Base-by-base conservation (phyloP, 2,113 vertebrate genomes). In the Trichechus manatus region DNA sequence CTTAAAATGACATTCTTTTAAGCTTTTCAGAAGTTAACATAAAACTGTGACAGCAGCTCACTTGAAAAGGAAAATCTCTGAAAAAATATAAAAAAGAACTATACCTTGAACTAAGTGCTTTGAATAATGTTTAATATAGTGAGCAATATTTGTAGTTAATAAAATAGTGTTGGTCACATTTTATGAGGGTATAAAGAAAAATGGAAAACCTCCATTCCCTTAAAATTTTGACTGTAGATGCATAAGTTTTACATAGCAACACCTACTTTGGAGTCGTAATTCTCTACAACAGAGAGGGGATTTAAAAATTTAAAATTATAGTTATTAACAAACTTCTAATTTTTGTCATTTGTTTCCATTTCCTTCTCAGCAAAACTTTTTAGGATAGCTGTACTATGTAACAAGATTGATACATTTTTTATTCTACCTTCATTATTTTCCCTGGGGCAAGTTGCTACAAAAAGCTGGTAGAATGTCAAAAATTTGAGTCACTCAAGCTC, bases 341-440 rank as follows among this genome's bases (percentile, higher is more conserved):
- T 78, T 79, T 68, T 79, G 47, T 17, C n/a, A 86, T 94, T 91
- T 94, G 68, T 59, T 90, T 86, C 9, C 6, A 89, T 68, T 87
- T 96, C 29, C 3, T 84, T 75, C 53, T 91, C 27, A 70, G n/a
- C 68, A 93, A 90, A 85, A 61, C 36, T 81, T 81, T 88, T 79
- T 44, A 39, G 36, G 42, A 89, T 50, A 81, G 19, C 4, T 56
- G 0, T 72, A 33, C 31, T 96, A 80, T 47, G 22, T 53, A 90
- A 64, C 17, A 81, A 74, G 56, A 56, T 42, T 36, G 31, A 59
- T 61, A 47, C 29, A 79, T 81, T 95, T 83, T 72, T 87, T 66
- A 59, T 79, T 63, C 39, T 23, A 29, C 27, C 4, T 72, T 80
- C 11, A 81, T 66, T 66, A 68, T 85, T 91, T 91, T 91, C 27